Percentiles rank a stretch among this genome's conserved stretches.
These are phyloP conservation scores for Melanerpes aurifrons DNA, from an alignment of 2,113 vertebrate genomes.

Conservation along the genomic window DNA sequence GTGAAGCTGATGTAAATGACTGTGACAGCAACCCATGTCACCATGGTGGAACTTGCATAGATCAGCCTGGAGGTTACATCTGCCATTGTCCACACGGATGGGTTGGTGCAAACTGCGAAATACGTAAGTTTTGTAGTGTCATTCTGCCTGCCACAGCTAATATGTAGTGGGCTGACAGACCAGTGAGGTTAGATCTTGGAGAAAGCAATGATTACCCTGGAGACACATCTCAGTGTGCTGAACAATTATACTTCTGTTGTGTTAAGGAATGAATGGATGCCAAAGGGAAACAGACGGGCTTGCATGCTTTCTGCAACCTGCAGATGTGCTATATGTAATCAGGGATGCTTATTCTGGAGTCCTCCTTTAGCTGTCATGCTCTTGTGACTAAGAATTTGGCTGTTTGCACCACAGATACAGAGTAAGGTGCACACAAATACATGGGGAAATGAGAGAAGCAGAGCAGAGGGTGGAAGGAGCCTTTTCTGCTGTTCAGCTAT, in stretches of 20 bases:
- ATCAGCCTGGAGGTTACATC: conserved; percentile 91
- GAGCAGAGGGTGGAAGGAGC: not conserved
- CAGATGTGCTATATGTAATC: not conserved
- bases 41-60: conserved; percentile 91
- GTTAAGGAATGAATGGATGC: not conserved
- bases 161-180: not conserved
- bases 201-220: not conserved
- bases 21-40: conserved; percentile 95
- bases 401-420: not conserved
- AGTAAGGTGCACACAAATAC: not conserved
- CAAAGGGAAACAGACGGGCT: not conserved
- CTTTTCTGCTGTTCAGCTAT: not conserved
- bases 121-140: conserved; percentile 85
- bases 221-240: not conserved
- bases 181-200: not conserved
- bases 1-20: conserved; percentile 91
- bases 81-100: conserved; percentile 95
- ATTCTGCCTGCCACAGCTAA: not conserved
- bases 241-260: not conserved
- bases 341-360: not conserved
- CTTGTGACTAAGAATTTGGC: not conserved
- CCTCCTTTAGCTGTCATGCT: not conserved
- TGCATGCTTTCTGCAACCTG: not conserved
- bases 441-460: not conserved
- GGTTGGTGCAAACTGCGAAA: conserved; percentile 96